Base-by-base conservation (phyloP, 2,888 invertebrate genomes). In the Eristalinus aeneus region DNA sequence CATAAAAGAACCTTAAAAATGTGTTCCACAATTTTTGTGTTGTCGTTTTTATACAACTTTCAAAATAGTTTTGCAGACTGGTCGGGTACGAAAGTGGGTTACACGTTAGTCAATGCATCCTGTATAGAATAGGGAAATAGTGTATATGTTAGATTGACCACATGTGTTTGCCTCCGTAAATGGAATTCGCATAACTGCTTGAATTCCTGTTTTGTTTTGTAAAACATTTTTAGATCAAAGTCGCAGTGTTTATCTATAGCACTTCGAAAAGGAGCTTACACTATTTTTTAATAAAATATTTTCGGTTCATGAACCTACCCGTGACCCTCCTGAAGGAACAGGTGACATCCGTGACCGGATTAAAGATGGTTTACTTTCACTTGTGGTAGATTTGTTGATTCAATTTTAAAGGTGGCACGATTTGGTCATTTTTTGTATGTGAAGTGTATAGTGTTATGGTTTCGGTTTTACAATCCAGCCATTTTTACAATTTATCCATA, bases 151-250 rank as follows among this genome's bases (percentile, higher is more conserved):
- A 27, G 2, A 3, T 3, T 27, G 5, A 27, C 27, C 27, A 27
- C 5, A 27, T n/a, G 39, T 9, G 2, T n/a, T 2, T 39, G 12
- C 39, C 1, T 39, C 11, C 58, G 3, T 53, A 77, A 65, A 81
- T 56, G 58, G 75, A 53, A 63, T 74, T 72, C 39, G 61, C 69
- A 71, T 64, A 85, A 81, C 81, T 86, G 82, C 82, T 86, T 82
- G 77, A 86, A 86, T 82, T 86, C 68, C 81, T 64, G 67, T 85
- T 81, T 81, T 85, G 64, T 86, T 77, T 86, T 73, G 61, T 76
- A 76, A 86, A 86, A 73, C 74, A 86, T 86, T 82, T 69, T 67
- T 86, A 65, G 82, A 86, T 86, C 82, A 82, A 82, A 74, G 69
- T 73, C 86, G 77, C 77, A 46, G 60, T 65, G 46, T 67, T 76